phyloP scores from a whole-genome alignment of 35 echinoderm and acorn worm genomes.

The Ophiothrix spiculata region DNA sequence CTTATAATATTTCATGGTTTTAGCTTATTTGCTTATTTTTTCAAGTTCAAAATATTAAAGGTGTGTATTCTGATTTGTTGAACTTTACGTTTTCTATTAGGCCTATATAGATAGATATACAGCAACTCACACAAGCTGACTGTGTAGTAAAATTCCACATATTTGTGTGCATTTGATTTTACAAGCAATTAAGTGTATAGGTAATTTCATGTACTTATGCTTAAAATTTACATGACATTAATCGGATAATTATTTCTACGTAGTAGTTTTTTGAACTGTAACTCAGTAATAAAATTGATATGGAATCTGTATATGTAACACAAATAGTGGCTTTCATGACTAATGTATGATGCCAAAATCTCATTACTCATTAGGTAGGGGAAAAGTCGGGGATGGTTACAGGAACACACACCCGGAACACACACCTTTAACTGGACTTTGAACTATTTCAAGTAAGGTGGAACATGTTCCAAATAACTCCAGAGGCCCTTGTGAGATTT shows the following conservation, averaged over 20 bases:
- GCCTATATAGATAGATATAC: not conserved
- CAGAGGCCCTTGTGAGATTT: not conserved
- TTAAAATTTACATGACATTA: not conserved
- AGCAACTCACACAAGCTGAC: not conserved
- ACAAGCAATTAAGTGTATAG: not conserved
- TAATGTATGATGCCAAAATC: not conserved
- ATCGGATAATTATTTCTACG: not conserved
- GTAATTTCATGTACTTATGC: not conserved
- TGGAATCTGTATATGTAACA: not conserved
- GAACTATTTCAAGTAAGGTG: not conserved
- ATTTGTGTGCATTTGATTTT: too few relatives aligned
- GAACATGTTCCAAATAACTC: not conserved
- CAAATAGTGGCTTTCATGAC: not conserved
- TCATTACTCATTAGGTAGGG: not conserved
- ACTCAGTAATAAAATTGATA: not conserved
- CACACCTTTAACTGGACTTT: not conserved
- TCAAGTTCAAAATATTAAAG: not conserved
- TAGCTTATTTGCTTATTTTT: not conserved
- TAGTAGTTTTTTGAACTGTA: not conserved
- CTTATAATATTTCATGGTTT: not conserved
- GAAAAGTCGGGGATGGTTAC: not conserved
- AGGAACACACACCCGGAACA: not conserved
- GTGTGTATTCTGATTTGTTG: not conserved
- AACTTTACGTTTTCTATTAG: not conserved
- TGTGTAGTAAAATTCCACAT: not conserved